A percentile compares a stretch with the other conserved stretches of the same genome.
Conservation (phyloP, 2,113 vertebrate species). For the Ceyx melanurus region DNA sequence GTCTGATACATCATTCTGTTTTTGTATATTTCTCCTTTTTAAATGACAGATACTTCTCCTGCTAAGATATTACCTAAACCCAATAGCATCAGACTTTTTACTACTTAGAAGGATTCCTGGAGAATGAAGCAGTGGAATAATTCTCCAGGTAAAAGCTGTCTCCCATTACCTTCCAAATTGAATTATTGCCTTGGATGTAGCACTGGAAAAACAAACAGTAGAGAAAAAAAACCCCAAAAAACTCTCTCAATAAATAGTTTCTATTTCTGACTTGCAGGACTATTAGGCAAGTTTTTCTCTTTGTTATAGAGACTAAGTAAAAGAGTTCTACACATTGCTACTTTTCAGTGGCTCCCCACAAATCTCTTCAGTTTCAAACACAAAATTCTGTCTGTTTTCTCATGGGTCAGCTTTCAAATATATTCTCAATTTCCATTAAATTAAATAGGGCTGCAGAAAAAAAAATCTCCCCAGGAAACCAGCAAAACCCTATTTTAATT, state of each 20-base stretch:
- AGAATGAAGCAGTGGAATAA: conserved; percentile 17
- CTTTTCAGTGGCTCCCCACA: neutral
- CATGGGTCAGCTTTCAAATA: neutral
- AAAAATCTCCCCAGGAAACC: neutral
- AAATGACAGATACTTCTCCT: neutral
- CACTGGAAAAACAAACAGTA: conserved; percentile 22
- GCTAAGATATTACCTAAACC: neutral
- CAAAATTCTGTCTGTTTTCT: neutral
- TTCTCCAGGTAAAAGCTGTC: conserved; percentile 1
- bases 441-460: neutral
- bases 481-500: neutral
- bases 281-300: neutral
- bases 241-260: neutral
- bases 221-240: neutral
- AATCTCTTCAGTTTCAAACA: neutral
- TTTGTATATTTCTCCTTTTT: neutral
- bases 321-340: neutral
- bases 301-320: neutral
- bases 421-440: neutral
- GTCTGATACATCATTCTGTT: neutral
- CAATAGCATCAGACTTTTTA: neutral
- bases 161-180: neutral
- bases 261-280: neutral
- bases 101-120: neutral
- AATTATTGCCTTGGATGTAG: neutral